Evolutionary conservation across 2,113 vertebrate genomes (phyloP).

Genomic region (Megaceryle torquata): DNA sequence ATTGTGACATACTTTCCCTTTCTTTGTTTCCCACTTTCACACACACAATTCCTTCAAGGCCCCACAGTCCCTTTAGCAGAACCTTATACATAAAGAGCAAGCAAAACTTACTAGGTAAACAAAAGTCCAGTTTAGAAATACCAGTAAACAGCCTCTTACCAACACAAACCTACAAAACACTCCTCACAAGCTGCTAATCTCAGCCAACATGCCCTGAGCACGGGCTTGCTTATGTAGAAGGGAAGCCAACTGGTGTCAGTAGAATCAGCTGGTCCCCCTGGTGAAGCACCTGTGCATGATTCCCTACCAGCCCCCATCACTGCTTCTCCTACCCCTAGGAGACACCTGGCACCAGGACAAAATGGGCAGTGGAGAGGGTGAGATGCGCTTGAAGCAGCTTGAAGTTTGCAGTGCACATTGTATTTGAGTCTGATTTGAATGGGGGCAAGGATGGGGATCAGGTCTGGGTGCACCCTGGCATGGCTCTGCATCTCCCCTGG

Average conservation of each 20-base stretch:
- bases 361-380: background rate
- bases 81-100: background rate
- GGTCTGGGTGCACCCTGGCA: background rate
- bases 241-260: background rate
- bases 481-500: background rate
- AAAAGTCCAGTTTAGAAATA: background rate
- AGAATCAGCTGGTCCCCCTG: background rate
- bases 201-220: background rate
- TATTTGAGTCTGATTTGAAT: background rate
- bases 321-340: background rate
- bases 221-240: background rate
- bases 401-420: rapidly evolving
- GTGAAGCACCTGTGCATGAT: rapidly evolving
- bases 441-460: rapidly evolving
- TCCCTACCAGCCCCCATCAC: background rate
- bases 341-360: background rate
- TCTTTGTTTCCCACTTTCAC: background rate
- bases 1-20: background rate
- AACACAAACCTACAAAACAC: background rate
- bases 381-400: background rate
- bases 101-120: background rate
- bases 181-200: background rate
- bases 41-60: background rate
- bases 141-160: background rate
- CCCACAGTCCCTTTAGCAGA: background rate